Conservation (phyloP, 2,797 vertebrate genomes). For the Neoniphon sammara region DNA sequence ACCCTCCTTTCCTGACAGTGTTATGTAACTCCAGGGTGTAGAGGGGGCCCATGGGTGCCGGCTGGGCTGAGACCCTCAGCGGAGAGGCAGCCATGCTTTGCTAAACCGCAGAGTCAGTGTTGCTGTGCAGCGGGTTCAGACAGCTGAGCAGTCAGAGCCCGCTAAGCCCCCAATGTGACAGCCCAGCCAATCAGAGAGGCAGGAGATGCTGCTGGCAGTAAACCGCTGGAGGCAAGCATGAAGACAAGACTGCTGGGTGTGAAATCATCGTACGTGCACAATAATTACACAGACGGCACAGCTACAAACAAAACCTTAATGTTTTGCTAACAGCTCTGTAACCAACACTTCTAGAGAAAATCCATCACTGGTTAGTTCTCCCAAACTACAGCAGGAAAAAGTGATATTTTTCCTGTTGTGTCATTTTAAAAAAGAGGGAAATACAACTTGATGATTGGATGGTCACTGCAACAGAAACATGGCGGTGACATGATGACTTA, state of each 20-base stretch:
- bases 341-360: slow-evolving; percentile 12
- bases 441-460: too few relatives aligned
- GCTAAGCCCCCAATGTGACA: slow-evolving; percentile 68
- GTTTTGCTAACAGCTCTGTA: slow-evolving; percentile 23
- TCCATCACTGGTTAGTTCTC: slow-evolving; percentile 3
- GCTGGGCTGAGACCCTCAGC: slow-evolving; percentile 44
- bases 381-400: not conserved
- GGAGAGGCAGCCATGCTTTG: slow-evolving; percentile 58
- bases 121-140: slow-evolving; percentile 41
- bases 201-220: slow-evolving; percentile 36
- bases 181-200: slow-evolving; percentile 62
- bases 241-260: slow-evolving; percentile 45
- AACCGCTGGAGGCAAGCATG: slow-evolving; percentile 45
- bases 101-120: slow-evolving; percentile 58
- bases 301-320: slow-evolving; percentile 37
- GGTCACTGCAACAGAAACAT: too few relatives aligned
- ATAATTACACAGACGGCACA: slow-evolving; percentile 44
- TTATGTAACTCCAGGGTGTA: slow-evolving; percentile 57
- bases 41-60: slow-evolving; percentile 53
- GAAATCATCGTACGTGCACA: slow-evolving; percentile 49
- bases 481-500: too few relatives aligned
- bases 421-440: too few relatives aligned
- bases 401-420: too few relatives aligned
- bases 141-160: slow-evolving; percentile 65
- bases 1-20: slow-evolving; percentile 50